Percentiles rank a stretch among this genome's conserved stretches.
phyloP scores from a whole-genome alignment of 2,797 vertebrate species.

The Anolis apletophallus region DNA sequence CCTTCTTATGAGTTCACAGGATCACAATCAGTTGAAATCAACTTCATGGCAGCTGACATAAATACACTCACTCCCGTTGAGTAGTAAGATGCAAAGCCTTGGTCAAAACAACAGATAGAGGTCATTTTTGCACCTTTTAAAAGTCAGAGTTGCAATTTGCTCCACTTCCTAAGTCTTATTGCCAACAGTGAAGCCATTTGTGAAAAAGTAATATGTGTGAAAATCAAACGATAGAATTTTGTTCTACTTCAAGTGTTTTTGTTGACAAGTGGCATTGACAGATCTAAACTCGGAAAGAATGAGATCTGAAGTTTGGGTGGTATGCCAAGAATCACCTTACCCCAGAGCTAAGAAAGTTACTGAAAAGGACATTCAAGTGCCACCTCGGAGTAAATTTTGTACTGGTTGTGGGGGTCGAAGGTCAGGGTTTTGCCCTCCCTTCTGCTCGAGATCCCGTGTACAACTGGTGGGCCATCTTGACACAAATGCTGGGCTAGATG shows the following conservation, averaged over 20 bases:
- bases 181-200: neutral
- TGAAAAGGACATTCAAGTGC: too few relatives aligned
- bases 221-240: slow-evolving; percentile 21
- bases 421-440: too few relatives aligned
- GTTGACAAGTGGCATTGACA: slow-evolving; percentile 46
- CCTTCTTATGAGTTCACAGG: too few relatives aligned
- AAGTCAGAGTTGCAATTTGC: neutral
- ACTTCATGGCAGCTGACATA: too few relatives aligned
- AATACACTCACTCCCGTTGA: neutral
- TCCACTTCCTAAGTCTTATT: neutral
- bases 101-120: neutral
- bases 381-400: too few relatives aligned
- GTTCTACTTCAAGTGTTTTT: slow-evolving; percentile 45
- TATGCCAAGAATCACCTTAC: slow-evolving; percentile 4
- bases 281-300: slow-evolving; percentile 42
- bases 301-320: slow-evolving; percentile 9
- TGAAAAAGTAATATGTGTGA: slow-evolving; percentile 37
- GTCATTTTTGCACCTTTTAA: neutral
- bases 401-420: too few relatives aligned
- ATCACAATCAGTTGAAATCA: too few relatives aligned
- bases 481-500: too few relatives aligned
- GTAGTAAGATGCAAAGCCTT: neutral
- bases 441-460: too few relatives aligned
- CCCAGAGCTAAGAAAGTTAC: neutral
- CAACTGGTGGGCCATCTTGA: too few relatives aligned